Evolutionary conservation across 2,888 invertebrate species (phyloP).

Genomic region (Ametastegia equiseti): DNA sequence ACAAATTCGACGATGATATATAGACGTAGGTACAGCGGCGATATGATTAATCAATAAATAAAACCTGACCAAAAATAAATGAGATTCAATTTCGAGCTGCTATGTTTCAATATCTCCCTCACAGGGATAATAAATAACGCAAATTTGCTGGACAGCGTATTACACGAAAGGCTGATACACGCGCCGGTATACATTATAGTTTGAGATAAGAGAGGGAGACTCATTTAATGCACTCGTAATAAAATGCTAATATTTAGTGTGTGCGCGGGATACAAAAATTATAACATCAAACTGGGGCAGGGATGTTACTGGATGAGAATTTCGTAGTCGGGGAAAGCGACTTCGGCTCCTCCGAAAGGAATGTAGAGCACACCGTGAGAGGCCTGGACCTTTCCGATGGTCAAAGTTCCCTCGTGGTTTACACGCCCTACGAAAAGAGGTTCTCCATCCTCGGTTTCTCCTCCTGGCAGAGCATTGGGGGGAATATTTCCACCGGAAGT

Average conservation of each 20-base stretch:
- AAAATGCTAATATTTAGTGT: conserved; percentile 24
- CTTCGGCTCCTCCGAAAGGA: conserved; percentile 88
- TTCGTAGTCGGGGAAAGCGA: conserved; percentile 90
- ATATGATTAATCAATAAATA: not conserved
- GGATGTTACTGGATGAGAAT: conserved; percentile 78
- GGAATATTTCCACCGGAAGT: conserved; percentile 82
- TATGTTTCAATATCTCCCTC: not conserved
- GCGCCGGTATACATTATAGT: not conserved
- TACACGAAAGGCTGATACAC: not conserved
- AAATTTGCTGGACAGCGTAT: not conserved
- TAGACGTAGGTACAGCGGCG: not conserved
- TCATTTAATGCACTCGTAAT: not conserved
- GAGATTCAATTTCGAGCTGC: conserved; percentile 8
- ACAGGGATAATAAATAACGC: not conserved
- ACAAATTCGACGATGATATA: not conserved
- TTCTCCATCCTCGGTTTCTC: conserved; percentile 87
- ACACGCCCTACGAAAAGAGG: conserved; percentile 88
- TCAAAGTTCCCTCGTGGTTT: conserved; percentile 86
- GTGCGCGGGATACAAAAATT: conserved; percentile 17
- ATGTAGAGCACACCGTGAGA: conserved; percentile 91
- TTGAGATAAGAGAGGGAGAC: not conserved
- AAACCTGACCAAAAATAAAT: not conserved
- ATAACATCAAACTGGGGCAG: not conserved
- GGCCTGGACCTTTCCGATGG: conserved; percentile 90
- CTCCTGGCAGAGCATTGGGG: conserved; percentile 84